Evolutionary conservation across 2,888 invertebrate species (phyloP), one percentile per base, ranked within the genome.

Genomic region (Chrysolina americana): DNA sequence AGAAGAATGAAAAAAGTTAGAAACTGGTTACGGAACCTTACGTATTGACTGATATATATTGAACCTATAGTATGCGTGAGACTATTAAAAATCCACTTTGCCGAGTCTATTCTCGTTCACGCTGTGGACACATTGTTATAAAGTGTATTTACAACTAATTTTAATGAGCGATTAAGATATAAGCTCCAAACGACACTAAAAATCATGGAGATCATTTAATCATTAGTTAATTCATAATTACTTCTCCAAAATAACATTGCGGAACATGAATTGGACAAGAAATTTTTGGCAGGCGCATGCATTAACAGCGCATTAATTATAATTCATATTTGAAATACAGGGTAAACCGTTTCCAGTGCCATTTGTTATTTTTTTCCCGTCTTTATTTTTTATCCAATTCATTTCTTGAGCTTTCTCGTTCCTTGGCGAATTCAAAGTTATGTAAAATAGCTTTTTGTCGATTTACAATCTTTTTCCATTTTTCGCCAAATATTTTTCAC

Each of bases 191-290:
- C 23, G 66, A 66, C 66, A 66, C 36, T 59, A 8, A 50, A 21
- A 50, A 50, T 66, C 50, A 50, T 50, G 13, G 17, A 21, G 19
- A 17, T n/a, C 48, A 36, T 36, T 66, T 50, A 66, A 28, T 50
- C 28, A 50, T 47, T 15, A 23, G 15, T 28, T 19, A 44, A 65
- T 41, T 47, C 48, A 21, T 47, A 48, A 48, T 65, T 44, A 48
- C 44, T 23, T 44, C 13, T 65, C n/a, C 1, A 4, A 9, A 28
- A 66, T 66, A 66, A 66, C 50, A 50, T 10, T 50, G 66, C 28
- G 50, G 28, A 50, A 66, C 66, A 66, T 66, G 66, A 50, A 66
- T 66, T 66, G 17, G 47, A 66, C 50, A 50, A 15, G 50, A 28
- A 50, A 19, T 48, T 50, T 66, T 66, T 66, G 66, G 66, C 66